These are phyloP conservation scores for Poecilia velifera DNA, from an alignment of 2,797 vertebrate genomes.

Conservation along the genomic window DNA sequence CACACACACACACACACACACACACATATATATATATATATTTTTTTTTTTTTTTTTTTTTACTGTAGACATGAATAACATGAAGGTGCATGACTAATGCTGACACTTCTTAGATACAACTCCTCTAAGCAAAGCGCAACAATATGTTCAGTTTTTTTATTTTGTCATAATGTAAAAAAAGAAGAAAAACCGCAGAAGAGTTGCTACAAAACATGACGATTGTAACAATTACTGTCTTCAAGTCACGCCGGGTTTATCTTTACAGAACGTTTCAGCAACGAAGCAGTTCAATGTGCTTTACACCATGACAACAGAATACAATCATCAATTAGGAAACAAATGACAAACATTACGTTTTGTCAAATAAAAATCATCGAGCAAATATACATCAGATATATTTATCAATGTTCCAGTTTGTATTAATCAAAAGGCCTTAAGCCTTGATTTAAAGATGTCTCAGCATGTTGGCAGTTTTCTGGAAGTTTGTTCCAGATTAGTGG, in stretches of 20 bases:
- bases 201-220: neutral
- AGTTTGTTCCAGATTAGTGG: no score
- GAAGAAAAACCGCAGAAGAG: neutral
- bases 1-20: neutral
- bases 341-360: neutral
- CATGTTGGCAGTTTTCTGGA: no score
- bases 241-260: neutral
- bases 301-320: neutral
- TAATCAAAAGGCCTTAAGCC: no score
- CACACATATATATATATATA: no score
- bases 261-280: neutral
- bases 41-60: neutral
- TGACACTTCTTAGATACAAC: neutral
- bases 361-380: no score
- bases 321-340: neutral
- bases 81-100: constrained; percentile 4
- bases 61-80: constrained; percentile 7
- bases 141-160: neutral
- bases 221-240: neutral
- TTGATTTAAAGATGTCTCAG: no score
- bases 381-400: no score
- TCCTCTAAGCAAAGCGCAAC: neutral
- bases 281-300: neutral
- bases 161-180: neutral
- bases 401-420: no score